Conservation (phyloP, 2,113 vertebrate genomes). For the Hypocryptadius cinnamomeus region DNA sequence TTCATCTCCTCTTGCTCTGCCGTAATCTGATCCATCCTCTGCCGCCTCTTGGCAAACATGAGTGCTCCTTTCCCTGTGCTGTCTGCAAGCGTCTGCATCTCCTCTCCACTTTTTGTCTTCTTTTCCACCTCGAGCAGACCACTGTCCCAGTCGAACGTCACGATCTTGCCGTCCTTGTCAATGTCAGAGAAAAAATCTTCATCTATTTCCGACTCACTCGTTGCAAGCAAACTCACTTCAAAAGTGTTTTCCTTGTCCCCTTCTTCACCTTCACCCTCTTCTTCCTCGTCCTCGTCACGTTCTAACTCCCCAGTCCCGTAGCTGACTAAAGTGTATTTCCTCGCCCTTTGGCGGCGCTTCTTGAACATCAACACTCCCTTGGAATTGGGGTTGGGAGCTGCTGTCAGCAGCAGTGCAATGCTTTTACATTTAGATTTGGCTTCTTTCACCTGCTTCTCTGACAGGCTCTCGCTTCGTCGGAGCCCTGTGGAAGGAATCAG, state of each 20-base stretch:
- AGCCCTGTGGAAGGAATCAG: conserved; percentile 75
- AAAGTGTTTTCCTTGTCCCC: conserved; percentile 77
- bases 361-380: conserved; percentile 99
- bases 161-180: conserved; percentile 68
- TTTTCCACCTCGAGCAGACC: conserved; percentile 84
- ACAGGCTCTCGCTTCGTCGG: conserved; percentile 89
- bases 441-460: conserved; percentile 96
- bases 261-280: conserved; percentile 69
- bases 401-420: conserved; percentile 90
- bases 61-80: conserved; percentile 90
- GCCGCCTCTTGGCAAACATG: conserved; percentile 91
- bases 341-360: conserved; percentile 89
- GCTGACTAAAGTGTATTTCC: conserved; percentile 93
- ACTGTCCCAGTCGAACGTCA: conserved; percentile 86
- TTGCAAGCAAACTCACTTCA: conserved; percentile 70
- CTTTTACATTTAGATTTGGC: conserved; percentile 98
- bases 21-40: conserved; percentile 89
- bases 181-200: conserved; percentile 78
- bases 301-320: conserved; percentile 94
- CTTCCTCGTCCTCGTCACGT: conserved; percentile 73
- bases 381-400: conserved; percentile 89
- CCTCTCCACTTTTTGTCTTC: conserved; percentile 71
- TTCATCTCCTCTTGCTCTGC: conserved; percentile 88
- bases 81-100: conserved; percentile 88
- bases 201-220: conserved; percentile 81